Evolutionary conservation across 2,888 invertebrate species (phyloP), one percentile per base, ranked within the genome.

Genomic region (Hybos culiciformis): DNA sequence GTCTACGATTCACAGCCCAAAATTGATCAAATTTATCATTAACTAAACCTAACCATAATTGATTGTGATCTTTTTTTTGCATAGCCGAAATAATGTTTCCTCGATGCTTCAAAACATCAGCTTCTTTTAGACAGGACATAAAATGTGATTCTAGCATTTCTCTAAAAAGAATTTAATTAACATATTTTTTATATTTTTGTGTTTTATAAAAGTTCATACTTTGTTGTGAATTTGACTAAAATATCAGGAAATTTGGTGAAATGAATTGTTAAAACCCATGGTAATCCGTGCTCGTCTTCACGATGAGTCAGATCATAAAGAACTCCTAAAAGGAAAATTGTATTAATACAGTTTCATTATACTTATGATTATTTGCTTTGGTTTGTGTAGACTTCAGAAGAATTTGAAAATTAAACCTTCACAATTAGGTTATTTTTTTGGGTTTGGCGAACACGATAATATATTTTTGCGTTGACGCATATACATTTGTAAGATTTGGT

Each of bases 21-120:
- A 98, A 98, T 66, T 96, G 96, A 64, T 98, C 97, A 70, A 97
- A 98, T 68, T 92, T 93, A 63, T 96, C 93, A 72, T 94, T 92
- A 58, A 84, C 79, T 48, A 98, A 69, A 21, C 96, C 96, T 38
- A 83, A 72, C 96, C 96, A 98, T 12, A 98, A 70, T 58, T 94
- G 92, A 62, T 85, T 90, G 60, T 97, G 96, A 57, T 98, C 97
- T 61, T 92, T 92, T 59, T 92, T 91, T 58, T 90, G 90, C 91
- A 92, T 91, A 48, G 78, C 80, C 21, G 85, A 84, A 54, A 90
- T 84, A 15, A 92, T 78, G 65, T 85, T 84, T 7, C 90, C 85
- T 51, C 88, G 75, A 62, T 97, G 96, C 64, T 98, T 98, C 34
- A 98, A 69, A n/a, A 88, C 85, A 70, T 97, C 97, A 2, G 98